Evolutionary conservation across 2,797 vertebrate species (phyloP), one percentile per base, ranked within the genome.

Genomic region (Argentina silus): DNA sequence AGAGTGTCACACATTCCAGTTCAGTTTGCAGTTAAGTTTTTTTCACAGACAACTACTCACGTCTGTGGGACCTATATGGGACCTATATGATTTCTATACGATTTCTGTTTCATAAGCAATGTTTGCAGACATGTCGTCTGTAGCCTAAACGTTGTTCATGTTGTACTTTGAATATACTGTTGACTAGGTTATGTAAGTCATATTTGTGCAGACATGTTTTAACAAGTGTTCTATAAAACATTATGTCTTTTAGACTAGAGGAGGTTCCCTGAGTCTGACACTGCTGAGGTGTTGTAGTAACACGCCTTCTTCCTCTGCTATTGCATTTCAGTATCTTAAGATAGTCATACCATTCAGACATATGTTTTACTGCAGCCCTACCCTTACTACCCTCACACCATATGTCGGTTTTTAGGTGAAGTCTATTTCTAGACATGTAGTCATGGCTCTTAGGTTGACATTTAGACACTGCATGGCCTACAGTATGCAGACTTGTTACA

Each of bases 131-230:
- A 36, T 36, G 5, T 61, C 5, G 11, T 12, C 2, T 15, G 12
- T 61, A 0, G 11, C 21, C 36, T 12, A 36, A 15, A 21, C 2
- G 23, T 27, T 36, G 23, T 60, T 42, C 59, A 36, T 5, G 23
- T 2, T 27, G 57, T 60, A 27, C 57, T 12, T 3, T 27, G 9
- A 27, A 19, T 21, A 19, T 23, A 12, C 19, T 53, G 1, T 53
- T 53, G 4, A 36, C 27, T 53, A 53, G 57, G 57, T 60, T 60
- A 60, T 60, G 57, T 60, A 27, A 60, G 9, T 63, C 17, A 21
- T 17, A 11, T 9, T 7, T 19, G 8, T 10, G 62, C 15, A 64
- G 15, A 60, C 57, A 27, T 27, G 57, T 36, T 60, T 60, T 36
- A 60, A 23, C 6, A 60, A 23, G 5, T 60, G 57, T 23, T 12